Conservation (phyloP, 2,888 invertebrate genomes). For the Coremacera marginata region DNA sequence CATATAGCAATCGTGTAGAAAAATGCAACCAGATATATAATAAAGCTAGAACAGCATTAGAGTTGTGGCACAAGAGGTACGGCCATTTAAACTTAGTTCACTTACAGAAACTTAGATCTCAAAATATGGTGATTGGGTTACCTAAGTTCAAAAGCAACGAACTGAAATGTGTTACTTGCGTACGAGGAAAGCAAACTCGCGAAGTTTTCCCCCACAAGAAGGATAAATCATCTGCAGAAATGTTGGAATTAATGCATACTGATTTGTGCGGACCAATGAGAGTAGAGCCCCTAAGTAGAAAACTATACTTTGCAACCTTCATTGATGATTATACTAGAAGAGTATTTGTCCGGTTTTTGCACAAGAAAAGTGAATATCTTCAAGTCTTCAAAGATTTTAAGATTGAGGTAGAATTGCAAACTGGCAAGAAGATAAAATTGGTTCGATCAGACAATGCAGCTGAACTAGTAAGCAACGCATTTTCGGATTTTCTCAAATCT, state of each 20-base stretch:
- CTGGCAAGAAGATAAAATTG: background rate
- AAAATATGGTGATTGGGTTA: background rate
- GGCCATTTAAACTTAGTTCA: background rate
- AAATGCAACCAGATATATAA: background rate
- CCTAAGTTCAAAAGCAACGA: background rate
- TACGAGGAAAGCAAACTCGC: no score
- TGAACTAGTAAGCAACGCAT: background rate
- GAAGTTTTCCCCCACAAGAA: no score
- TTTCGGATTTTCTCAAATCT: no score
- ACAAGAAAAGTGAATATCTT: background rate
- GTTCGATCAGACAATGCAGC: background rate
- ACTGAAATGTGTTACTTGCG: no score
- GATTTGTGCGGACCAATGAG: no score
- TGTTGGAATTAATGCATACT: no score
- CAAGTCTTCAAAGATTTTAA: background rate
- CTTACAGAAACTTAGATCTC: background rate
- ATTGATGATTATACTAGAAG: no score
- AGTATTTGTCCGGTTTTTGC: background rate
- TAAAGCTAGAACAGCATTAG: no score
- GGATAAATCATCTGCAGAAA: no score
- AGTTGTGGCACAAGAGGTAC: background rate
- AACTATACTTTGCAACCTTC: no score
- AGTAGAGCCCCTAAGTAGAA: no score
- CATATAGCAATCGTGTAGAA: background rate
- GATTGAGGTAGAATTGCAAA: background rate